Evolutionary conservation across 1,140 invertebrate species (phyloP), one percentile per base, ranked within the genome.

Genomic region (Drosophila lacteicornis): DNA sequence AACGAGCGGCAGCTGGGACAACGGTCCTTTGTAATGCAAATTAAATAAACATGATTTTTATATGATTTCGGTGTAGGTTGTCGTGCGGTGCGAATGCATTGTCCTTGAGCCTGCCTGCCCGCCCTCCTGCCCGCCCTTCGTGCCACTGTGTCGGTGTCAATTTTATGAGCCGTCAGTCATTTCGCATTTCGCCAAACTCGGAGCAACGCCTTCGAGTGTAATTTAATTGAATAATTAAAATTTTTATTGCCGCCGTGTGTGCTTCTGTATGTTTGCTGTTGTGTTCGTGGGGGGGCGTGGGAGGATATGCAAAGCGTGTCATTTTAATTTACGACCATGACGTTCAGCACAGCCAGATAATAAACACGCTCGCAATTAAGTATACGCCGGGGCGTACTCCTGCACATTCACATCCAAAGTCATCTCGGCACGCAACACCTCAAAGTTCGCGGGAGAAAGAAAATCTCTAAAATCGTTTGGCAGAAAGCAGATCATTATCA

Each of bases 181-280:
- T 90, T 90, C 85, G 73, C 80, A 69, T 75, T 70, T 80, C 55
- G 83, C 83, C 63, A 67, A 70, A 62, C 56, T 71, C 75, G 22
- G 45, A 78, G 77, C 77, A 80, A 87, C 84, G 83, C 83, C 83
- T 87, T 69, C 77, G 77, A 90, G 84, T 87, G 84, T 87, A 88
- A 90, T 88, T 88, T 90, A 88, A 88, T 88, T 88, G 85, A 88
- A 88, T 88, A 88, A 88, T 88, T 88, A 88, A 88, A 88, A 83
- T 90, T 88, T 90, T 90, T 88, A 90, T 88, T 90, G 85, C 79
- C 61, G 33, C 69, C 67, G 69, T 68, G 51, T 81, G 66, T 50
- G 63, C 50, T n/a, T 53, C 43, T 53, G 36, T 45, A 42, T 13
- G 33, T 38, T 49, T 27, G 47, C 38, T 17, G 51, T 11, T 38